Percentiles rank a stretch among this genome's conserved stretches.
phyloP scores from a whole-genome alignment of 2,797 vertebrate genomes.

The Dromococcyx pavoninus region DNA sequence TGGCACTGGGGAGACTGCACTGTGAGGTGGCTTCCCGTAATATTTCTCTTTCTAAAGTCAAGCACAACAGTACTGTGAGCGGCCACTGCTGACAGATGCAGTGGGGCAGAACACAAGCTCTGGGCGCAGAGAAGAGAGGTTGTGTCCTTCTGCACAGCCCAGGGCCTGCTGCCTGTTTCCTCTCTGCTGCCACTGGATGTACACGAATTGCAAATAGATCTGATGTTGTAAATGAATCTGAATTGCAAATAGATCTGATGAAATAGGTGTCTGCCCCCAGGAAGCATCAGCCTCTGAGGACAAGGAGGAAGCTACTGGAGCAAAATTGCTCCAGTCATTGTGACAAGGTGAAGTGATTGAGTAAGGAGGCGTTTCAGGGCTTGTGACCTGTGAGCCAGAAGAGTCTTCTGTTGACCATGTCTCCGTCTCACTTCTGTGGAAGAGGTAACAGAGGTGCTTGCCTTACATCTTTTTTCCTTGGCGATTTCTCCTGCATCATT shows the following conservation, averaged over 20 bases:
- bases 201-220: neutral
- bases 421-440: neutral
- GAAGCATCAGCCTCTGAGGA: neutral
- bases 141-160: neutral
- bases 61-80: neutral
- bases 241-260: conserved; percentile 44
- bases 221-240: conserved; percentile 21
- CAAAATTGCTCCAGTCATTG: neutral
- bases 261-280: conserved; percentile 13
- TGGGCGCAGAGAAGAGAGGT: neutral
- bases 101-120: neutral
- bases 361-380: neutral
- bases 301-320: neutral
- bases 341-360: neutral
- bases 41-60: neutral
- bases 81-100: neutral
- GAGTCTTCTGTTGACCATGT: neutral
- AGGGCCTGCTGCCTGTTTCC: neutral
- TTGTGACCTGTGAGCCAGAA: neutral
- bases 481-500: neutral
- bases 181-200: neutral
- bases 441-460: neutral
- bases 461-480: neutral
- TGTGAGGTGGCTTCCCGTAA: neutral
- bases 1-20: neutral